Evolutionary conservation across 2,888 invertebrate genomes (phyloP), one percentile per base, ranked within the genome.

Genomic region (Linyphia triangularis): DNA sequence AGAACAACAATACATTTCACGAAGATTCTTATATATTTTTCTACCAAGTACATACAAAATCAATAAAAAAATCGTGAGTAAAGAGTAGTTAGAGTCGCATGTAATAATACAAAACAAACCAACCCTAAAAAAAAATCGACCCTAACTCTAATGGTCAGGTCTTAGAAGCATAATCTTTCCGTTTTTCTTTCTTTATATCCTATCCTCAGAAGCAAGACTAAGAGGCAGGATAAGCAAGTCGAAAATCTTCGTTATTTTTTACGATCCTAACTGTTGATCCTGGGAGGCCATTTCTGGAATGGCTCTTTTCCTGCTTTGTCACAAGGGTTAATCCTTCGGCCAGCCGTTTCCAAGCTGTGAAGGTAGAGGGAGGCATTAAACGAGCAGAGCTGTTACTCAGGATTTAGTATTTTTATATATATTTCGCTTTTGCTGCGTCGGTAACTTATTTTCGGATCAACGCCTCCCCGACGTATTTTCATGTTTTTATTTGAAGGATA

Each of bases 181-280:
- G 13, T 51, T 51, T 51, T n/a, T 51, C 33, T 51, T n/a, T 5
- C 51, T 16, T 51, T n/a, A 51, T 51, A 5, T 16, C 16, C 4
- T n/a, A 9, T 61, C 13, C 70, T 33, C 16, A 30, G 40, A 30
- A n/a, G 24, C 16, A 70, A 70, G 40, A 43, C 43, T 22, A 43
- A 70, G 43, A 28, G 70, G 43, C 70, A 16, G 70, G 70, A 70
- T 70, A 43, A 43, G 26, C 40, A 70, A 43, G 70, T 70, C 40
- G 43, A 70, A 70, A 57, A 67, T 33, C 81, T 81, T 73, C 86
- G 79, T 88, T 88, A 81, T 88, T 88, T 88, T 86, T 88, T 88
- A 88, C 81, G 81, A 69, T 75, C 86, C 75, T 73, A 88, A 88
- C 86, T 88, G 86, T 88, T 88, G 86, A 81, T 88, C 86, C 67